Evolutionary conservation across 1,140 invertebrate genomes (phyloP).

Genomic region (Hyles euphorbiae): DNA sequence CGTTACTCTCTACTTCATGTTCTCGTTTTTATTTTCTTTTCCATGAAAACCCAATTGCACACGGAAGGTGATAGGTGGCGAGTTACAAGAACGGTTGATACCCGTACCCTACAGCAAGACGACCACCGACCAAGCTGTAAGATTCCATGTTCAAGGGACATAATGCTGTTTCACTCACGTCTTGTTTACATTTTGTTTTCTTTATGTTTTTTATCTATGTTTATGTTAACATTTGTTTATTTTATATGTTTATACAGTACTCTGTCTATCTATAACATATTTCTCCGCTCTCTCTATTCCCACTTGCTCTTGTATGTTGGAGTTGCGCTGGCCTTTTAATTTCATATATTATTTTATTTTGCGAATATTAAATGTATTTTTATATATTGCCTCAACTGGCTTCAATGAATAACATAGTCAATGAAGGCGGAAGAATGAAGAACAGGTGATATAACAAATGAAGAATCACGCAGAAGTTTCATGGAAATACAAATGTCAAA

Average conservation of each 20-base stretch:
- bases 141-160: slow-evolving; percentile 46
- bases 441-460: no score
- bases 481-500: no score
- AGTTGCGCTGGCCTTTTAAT: slow-evolving; percentile 46
- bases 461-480: no score
- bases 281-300: slow-evolving; percentile 28
- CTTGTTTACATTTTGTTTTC: slow-evolving; percentile 42
- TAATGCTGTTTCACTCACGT: slow-evolving; percentile 57
- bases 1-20: slow-evolving; percentile 65
- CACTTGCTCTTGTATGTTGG: slow-evolving; percentile 25
- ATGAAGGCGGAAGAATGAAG: no score
- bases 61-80: slow-evolving; percentile 98
- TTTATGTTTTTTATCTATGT: slow-evolving; percentile 44
- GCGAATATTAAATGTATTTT: no score
- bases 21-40: slow-evolving; percentile 78
- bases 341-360: slow-evolving; percentile 20
- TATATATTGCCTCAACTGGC: no score
- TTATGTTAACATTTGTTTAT: slow-evolving; percentile 32
- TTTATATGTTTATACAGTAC: slow-evolving; percentile 53
- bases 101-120: slow-evolving; percentile 99
- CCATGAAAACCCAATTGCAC: slow-evolving; percentile 82
- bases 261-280: slow-evolving; percentile 38
- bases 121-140: slow-evolving; percentile 99
- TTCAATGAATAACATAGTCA: no score
- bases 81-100: slow-evolving; percentile 99